Conservation (phyloP, 2,888 invertebrate genomes). For the Argynnis bischoffii region DNA sequence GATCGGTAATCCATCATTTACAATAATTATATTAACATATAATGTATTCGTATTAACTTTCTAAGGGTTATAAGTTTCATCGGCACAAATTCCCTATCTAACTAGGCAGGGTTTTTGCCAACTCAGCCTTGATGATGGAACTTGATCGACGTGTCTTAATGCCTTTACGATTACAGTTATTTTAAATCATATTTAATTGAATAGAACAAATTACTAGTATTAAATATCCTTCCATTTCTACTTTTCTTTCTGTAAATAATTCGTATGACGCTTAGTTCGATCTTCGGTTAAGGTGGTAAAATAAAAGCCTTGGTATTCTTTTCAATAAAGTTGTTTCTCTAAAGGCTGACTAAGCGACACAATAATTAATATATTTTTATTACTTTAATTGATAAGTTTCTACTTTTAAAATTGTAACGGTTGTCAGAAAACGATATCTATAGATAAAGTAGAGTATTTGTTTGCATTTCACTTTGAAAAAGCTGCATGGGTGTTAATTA, state of each 20-base stretch:
- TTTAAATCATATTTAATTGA: conserved; percentile 31
- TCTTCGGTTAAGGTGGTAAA: background rate
- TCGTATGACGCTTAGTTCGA: too few relatives aligned
- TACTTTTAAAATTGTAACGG: too few relatives aligned
- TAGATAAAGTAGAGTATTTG: too few relatives aligned
- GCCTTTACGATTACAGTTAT: conserved; percentile 23
- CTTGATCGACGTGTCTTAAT: conserved; percentile 32
- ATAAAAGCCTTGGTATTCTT: background rate
- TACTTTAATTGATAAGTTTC: too few relatives aligned
- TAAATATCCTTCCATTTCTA: conserved; percentile 2
- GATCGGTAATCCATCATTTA: conserved; percentile 20
- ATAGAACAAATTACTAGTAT: conserved; percentile 23
- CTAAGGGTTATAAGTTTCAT: conserved; percentile 28
- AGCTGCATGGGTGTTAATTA: too few relatives aligned
- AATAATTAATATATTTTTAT: too few relatives aligned
- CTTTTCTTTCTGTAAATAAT: background rate
- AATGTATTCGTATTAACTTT: conserved; percentile 29
- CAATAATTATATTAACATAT: conserved; percentile 26
- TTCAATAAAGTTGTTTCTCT: too few relatives aligned
- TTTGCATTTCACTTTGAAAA: too few relatives aligned
- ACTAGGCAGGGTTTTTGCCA: conserved; percentile 25
- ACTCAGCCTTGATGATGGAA: conserved; percentile 31
- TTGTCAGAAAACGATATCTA: too few relatives aligned
- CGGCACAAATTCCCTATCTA: conserved; percentile 27
- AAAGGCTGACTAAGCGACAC: too few relatives aligned